A percentile compares a stretch with the other conserved stretches of the same genome.
These are phyloP conservation scores for Prolemur simus DNA, from an alignment of 2,113 vertebrate genomes.

Conservation along the genomic window DNA sequence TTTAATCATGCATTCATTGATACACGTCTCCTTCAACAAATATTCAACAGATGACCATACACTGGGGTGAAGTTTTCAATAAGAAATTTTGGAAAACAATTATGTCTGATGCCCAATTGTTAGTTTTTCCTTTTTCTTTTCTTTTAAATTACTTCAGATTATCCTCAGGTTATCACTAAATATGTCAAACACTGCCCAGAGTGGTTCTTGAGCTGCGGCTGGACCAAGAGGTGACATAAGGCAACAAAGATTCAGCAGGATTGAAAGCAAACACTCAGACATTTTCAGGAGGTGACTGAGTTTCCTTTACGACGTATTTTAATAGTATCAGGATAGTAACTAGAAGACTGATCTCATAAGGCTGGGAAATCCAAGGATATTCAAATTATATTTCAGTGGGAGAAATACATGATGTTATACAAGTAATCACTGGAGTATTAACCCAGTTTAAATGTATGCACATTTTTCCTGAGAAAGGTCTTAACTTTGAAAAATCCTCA, in stretches of 20 bases:
- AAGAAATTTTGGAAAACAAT: not conserved
- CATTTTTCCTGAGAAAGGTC: not conserved
- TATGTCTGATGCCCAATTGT: not conserved
- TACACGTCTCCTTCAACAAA: not conserved
- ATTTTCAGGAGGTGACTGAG: not conserved
- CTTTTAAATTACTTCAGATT: not conserved
- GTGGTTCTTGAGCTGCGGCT: not conserved
- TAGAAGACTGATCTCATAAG: not conserved
- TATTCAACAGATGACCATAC: not conserved
- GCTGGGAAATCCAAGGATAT: not conserved
- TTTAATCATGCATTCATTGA: not conserved
- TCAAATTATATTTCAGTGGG: not conserved
- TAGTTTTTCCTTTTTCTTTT: not conserved
- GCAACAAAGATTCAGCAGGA: constrained; percentile 14
- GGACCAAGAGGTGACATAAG: not conserved
- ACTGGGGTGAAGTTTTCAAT: not conserved
- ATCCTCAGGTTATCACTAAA: not conserved
- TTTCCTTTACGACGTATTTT: not conserved
- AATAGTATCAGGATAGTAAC: not conserved
- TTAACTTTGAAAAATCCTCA: not conserved
- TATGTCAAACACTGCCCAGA: not conserved
- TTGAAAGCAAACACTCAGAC: not conserved
- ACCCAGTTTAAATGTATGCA: not conserved
- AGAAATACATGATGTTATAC: not conserved
- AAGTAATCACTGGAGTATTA: not conserved